phyloP scores from a whole-genome alignment of 2,888 invertebrate genomes.

The Aphelenchoides bicaudatus region DNA sequence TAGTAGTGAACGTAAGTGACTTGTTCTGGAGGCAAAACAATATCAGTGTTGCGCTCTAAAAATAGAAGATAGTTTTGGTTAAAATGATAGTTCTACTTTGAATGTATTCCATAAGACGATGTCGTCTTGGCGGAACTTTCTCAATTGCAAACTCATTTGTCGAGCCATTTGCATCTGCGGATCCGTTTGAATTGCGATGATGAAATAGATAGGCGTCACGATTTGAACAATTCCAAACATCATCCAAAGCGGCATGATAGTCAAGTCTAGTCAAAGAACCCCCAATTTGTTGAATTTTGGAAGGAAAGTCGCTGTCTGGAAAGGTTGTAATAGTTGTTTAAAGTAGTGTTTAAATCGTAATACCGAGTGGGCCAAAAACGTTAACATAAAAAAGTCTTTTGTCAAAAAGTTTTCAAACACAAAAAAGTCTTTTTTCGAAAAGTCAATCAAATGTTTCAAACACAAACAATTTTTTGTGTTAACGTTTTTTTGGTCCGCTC shows the following conservation, averaged over 20 bases:
- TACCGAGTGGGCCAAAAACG: no score
- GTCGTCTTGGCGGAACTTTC: conserved; percentile 24
- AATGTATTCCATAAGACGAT: conserved; percentile 19
- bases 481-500: no score
- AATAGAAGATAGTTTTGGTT: not conserved
- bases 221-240: conserved; percentile 14
- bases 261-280: conserved; percentile 17
- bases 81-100: not conserved
- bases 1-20: conserved; percentile 49
- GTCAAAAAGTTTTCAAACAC: no score
- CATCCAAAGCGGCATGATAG: conserved; percentile 5
- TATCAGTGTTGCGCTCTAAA: conserved; percentile 23
- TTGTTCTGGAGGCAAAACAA: conserved; percentile 28
- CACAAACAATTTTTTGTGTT: no score
- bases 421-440: no score
- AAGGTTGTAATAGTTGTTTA: no score
- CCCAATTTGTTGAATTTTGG: conserved; percentile 7
- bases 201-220: no score
- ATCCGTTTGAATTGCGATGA: no score
- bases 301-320: conserved; percentile 21
- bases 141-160: conserved; percentile 14
- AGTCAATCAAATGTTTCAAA: no score
- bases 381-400: no score
- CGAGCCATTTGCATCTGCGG: not conserved
- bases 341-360: no score